Evolutionary conservation across 2,888 invertebrate species (phyloP), one percentile per base, ranked within the genome.

Genomic region (Sarcophaga caerulescens): DNA sequence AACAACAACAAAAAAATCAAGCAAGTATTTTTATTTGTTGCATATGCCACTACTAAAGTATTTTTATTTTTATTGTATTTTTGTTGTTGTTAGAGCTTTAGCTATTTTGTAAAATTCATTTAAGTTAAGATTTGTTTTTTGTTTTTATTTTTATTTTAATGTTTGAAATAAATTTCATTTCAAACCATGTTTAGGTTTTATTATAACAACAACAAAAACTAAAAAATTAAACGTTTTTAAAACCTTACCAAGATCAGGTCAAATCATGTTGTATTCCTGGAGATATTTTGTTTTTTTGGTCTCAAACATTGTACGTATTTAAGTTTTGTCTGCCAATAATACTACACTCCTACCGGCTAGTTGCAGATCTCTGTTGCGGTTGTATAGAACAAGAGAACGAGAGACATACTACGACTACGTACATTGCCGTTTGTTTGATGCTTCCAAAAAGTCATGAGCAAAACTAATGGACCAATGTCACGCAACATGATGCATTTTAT

Each of bases 391-490:
- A 14, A 47, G 47, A 47, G 47, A 47, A 47, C 11, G 47, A 47
- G 47, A 14, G 21, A 59, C 59, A 59, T 69, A 52, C 57, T 0
- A 47, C 47, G 12, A 47, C 47, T 47, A 47, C 47, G 35, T 35
- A 35, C 35, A 6, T 35, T 65, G 4, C 8, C 59, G 25, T 69
- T 82, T 81, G 19, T 75, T 12, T 69, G 82, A 80, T 71, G 77
- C 69, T 74, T 14, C 52, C 74, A 74, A 74, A 82, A 78, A 86
- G 74, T 89, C 90, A 90, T 89, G 89, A 88, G 84, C 89, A 89
- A 89, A 89, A 90, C 90, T 89, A 90, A 90, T 90, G 90, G 89
- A 89, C 87, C 87, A 87, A 87, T 89, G 89, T 89, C 90, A 90
- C 90, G 90, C 90, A 89, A 90, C 69, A 79, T 75, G 79, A 79